Evolutionary conservation across 2,797 vertebrate genomes (phyloP).

Genomic region (Poecilia velifera): DNA sequence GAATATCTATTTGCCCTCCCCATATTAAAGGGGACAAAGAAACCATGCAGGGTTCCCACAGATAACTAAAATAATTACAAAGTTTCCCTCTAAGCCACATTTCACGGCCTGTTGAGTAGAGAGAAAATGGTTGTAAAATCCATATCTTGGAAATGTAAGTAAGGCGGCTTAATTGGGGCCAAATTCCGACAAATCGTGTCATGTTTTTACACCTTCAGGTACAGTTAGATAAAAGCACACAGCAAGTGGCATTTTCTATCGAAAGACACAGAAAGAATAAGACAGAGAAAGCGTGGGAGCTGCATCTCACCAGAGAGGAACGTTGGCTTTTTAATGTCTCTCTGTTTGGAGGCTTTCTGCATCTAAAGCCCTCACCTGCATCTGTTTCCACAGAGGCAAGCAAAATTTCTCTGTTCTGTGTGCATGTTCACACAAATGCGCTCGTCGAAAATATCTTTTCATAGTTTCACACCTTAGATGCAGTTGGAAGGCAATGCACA

Average conservation of each 20-base stretch:
- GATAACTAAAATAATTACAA: slow-evolving; percentile 58
- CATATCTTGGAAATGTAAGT: slow-evolving; percentile 41
- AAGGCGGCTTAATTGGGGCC: slow-evolving; percentile 65
- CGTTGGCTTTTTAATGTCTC: slow-evolving; percentile 39
- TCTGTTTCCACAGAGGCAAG: slow-evolving; percentile 37
- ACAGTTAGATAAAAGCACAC: slow-evolving; percentile 68
- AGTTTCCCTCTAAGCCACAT: slow-evolving; percentile 33
- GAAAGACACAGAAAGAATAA: slow-evolving; percentile 20
- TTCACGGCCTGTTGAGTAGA: slow-evolving; percentile 30
- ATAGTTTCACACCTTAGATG: not conserved
- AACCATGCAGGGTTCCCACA: slow-evolving; percentile 27
- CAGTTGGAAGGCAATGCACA: not conserved
- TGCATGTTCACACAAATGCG: slow-evolving; percentile 14
- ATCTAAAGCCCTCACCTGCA: slow-evolving; percentile 19
- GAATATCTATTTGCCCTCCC: slow-evolving; percentile 23
- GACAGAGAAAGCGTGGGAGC: slow-evolving; percentile 46
- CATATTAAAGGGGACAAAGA: slow-evolving; percentile 49
- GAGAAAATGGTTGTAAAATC: slow-evolving; percentile 46
- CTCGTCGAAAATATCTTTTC: slow-evolving; percentile 17
- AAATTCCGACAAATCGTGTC: slow-evolving; percentile 67
- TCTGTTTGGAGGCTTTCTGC: slow-evolving; percentile 29
- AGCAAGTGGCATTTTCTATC: slow-evolving; percentile 53
- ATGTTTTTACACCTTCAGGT: slow-evolving; percentile 70
- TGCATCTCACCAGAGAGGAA: slow-evolving; percentile 17
- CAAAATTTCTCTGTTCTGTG: slow-evolving; percentile 15